phyloP scores from a whole-genome alignment of 1,140 invertebrate genomes.

The Myzus persicae region DNA sequence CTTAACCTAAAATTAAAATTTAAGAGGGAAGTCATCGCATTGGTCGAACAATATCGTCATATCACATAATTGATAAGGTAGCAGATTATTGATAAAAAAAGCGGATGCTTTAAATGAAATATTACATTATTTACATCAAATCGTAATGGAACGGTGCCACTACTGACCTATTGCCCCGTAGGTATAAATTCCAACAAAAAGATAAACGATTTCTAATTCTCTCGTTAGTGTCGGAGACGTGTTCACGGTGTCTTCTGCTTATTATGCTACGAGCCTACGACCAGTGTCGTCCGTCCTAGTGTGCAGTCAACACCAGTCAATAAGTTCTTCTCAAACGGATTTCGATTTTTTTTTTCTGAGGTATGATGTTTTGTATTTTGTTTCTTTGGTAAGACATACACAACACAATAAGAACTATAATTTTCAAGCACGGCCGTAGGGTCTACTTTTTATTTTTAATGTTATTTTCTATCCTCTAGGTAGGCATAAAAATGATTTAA shows the following conservation, averaged over 20 bases:
- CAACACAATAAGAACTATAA: not conserved
- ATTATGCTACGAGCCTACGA: not conserved
- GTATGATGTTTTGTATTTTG: not conserved
- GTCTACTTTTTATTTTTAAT: not conserved
- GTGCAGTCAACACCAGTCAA: not conserved
- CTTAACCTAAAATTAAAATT: not conserved
- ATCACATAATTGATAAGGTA: not conserved
- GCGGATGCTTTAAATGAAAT: not conserved
- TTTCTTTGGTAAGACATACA: not conserved
- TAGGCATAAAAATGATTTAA: not conserved
- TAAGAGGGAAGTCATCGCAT: not conserved
- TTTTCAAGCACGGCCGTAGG: not conserved
- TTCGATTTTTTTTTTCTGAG: not conserved
- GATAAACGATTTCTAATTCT: constrained; percentile 36
- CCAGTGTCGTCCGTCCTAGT: not conserved
- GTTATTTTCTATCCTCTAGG: not conserved
- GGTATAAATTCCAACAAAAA: constrained; percentile 20
- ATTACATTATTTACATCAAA: not conserved
- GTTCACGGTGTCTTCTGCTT: not conserved
- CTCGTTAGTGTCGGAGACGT: not conserved
- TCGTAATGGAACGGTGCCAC: not conserved
- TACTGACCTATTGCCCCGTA: constrained; percentile 12
- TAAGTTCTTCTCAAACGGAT: not conserved
- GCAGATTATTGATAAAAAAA: not conserved
- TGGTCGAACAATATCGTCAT: not conserved